Evolutionary conservation across 1,140 invertebrate genomes (phyloP), one percentile per base, ranked within the genome.

Genomic region (Homalodisca vitripennis): DNA sequence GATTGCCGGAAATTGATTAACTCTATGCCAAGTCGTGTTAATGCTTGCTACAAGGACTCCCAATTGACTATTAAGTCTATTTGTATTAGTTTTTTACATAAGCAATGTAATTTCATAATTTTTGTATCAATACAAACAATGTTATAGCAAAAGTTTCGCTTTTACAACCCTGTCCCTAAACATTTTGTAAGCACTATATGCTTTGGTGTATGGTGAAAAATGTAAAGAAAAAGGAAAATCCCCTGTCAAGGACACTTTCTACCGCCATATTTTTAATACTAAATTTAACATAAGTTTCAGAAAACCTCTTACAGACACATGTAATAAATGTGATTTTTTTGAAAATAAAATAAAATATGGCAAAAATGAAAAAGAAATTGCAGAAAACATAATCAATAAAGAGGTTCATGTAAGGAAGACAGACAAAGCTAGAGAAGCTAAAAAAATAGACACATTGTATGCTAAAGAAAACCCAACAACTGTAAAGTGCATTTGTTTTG

Each of bases 291-390:
- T 29, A 13, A 64, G 27, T n/a, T 64, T 64, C 24, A 64, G 20
- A 17, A 10, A 17, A 6, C 34, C 34, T 17, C 34, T 41, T 41
- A 10, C 34, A 41, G 34, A 41, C 34, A 64, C 29, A n/a, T 64
- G 60, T 32, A 64, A 22, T 29, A 64, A 10, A 64, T 64, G 60
- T 64, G 29, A 64, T 34, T 3, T 64, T 31, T 24, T 64, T 29
- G 2, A 64, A 32, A 64, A 32, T 3, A 24, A 34, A 64, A 64
- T 64, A n/a, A 29, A 64, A n/a, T 29, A n/a, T 32, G 60, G 10
- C 17, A 32, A 1, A 14, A 64, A 17, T 22, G 10, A 17, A n/a
- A n/a, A 31, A 12, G 31, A 31, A 17, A 34, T 30, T n/a, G 6
- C 2, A 13, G 12, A 12, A 30, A 12, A 13, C 31, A 64, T 3